Conservation (phyloP, 2,113 vertebrate species). For the Etheostoma spectabile region DNA sequence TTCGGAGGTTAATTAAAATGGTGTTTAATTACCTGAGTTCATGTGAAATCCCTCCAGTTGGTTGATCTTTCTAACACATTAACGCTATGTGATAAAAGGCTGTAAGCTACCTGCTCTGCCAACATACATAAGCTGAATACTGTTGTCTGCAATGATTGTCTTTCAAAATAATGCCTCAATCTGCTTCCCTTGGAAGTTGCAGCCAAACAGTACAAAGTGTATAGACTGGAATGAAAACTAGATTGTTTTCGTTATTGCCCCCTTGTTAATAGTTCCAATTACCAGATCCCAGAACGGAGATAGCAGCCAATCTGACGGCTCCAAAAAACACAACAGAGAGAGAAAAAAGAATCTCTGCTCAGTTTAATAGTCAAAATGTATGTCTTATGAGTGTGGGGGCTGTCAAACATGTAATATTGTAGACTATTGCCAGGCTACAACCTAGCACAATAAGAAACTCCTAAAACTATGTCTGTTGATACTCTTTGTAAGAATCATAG, state of each 20-base stretch:
- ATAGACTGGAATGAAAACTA: not conserved
- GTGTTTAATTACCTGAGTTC: slow-evolving; percentile 45
- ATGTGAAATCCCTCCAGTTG: slow-evolving; percentile 38
- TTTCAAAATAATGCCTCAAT: slow-evolving; percentile 9
- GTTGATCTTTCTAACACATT: slow-evolving; percentile 4
- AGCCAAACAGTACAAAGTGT: slow-evolving; percentile 13
- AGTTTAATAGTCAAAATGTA: slow-evolving; percentile 11
- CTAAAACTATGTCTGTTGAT: not conserved
- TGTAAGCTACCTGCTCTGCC: slow-evolving; percentile 25
- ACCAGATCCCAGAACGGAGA: slow-evolving; percentile 30
- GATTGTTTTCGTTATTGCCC: slow-evolving; percentile 23
- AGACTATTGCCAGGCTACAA: not conserved
- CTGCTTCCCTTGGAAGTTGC: slow-evolving; percentile 1
- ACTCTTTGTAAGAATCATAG: not conserved
- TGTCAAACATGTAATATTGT: slow-evolving; percentile 9
- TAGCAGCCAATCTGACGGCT: slow-evolving; percentile 17
- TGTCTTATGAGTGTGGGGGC: slow-evolving; percentile 4
- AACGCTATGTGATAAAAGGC: slow-evolving; percentile 46
- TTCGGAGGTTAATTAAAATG: slow-evolving; percentile 32
- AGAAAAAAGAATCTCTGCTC: slow-evolving; percentile 12
- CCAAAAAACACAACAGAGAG: slow-evolving; percentile 11
- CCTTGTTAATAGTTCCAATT: slow-evolving; percentile 40
- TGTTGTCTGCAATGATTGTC: slow-evolving; percentile 6
- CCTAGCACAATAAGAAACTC: not conserved
- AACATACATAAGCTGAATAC: not conserved